phyloP scores from a whole-genome alignment of 2,797 vertebrate species.

The Anabas testudineus region DNA sequence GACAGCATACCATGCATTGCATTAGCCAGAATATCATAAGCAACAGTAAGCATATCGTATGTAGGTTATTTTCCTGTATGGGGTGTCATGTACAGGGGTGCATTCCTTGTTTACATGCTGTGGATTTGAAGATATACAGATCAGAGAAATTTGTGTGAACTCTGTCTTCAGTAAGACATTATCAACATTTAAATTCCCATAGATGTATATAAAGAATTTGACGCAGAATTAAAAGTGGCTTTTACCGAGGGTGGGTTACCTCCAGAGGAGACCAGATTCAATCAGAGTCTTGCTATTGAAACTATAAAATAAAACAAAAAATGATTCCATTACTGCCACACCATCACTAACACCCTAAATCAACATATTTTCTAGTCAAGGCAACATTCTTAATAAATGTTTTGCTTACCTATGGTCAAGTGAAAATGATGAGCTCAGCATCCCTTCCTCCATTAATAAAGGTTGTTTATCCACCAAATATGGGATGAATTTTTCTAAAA shows the following conservation, averaged over 20 bases:
- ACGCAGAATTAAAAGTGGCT: conserved; percentile 1
- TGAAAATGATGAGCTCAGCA: conserved; percentile 29
- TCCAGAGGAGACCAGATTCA: conserved; percentile 17
- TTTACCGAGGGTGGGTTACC: conserved; percentile 33
- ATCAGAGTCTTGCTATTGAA: conserved; percentile 20
- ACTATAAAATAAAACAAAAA: conserved; percentile 20
- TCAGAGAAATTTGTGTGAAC: too few species aligned
- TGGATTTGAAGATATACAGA: too few species aligned
- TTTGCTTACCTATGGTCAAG: conserved; percentile 63
- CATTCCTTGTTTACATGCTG: too few species aligned
- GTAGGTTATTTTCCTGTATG: too few species aligned
- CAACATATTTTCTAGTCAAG: background rate
- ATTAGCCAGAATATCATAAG: too few species aligned
- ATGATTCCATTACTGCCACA: background rate
- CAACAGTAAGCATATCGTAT: too few species aligned
- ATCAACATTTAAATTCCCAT: too few species aligned
- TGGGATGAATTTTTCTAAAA: conserved; percentile 57
- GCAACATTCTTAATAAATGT: conserved; percentile 6
- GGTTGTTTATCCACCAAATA: conserved; percentile 66
- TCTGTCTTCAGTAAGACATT: too few species aligned
- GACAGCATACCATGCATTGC: too few species aligned
- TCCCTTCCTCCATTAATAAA: conserved; percentile 59
- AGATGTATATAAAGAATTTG: background rate
- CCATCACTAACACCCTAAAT: background rate
- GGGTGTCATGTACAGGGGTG: too few species aligned